Percentiles rank a stretch among this genome's conserved stretches.
Conservation (phyloP, 92 coral and sea anemone genomes). For the Metridium senile region DNA sequence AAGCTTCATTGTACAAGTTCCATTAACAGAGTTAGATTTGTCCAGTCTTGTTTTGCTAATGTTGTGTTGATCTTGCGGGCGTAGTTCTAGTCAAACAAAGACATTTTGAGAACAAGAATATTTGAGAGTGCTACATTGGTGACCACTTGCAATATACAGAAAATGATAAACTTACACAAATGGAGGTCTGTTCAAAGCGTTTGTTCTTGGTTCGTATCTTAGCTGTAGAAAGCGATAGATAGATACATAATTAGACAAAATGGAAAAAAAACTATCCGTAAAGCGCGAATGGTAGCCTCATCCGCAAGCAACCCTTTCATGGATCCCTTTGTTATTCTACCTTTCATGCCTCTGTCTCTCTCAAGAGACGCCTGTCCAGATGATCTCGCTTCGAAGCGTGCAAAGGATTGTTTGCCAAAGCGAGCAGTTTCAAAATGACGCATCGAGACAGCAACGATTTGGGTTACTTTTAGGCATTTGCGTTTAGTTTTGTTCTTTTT, state of each 20-base stretch:
- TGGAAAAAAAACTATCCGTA: not conserved
- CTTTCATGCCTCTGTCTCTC: too few species aligned
- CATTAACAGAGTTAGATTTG: not conserved
- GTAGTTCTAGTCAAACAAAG: not conserved
- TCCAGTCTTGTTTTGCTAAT: not conserved
- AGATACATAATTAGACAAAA: too few species aligned
- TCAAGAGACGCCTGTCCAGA: too few species aligned
- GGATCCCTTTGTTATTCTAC: too few species aligned
- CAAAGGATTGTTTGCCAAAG: too few species aligned
- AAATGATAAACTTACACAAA: conserved; percentile 49
- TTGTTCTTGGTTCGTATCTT: conserved; percentile 66
- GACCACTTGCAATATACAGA: not conserved
- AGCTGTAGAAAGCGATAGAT: conserved; percentile 60
- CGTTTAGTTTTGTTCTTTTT: too few species aligned
- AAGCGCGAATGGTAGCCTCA: too few species aligned
- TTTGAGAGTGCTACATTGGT: not conserved
- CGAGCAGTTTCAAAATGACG: too few species aligned
- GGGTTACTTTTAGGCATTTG: too few species aligned
- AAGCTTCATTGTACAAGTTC: not conserved
- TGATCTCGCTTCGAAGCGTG: too few species aligned
- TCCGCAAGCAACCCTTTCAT: too few species aligned
- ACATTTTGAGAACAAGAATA: not conserved
- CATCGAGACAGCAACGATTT: too few species aligned
- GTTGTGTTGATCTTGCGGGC: conserved; percentile 9
- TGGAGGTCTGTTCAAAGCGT: conserved; percentile 45